These are phyloP conservation scores for Electrona antarctica DNA, from an alignment of 2,113 vertebrate genomes.

Conservation along the genomic window DNA sequence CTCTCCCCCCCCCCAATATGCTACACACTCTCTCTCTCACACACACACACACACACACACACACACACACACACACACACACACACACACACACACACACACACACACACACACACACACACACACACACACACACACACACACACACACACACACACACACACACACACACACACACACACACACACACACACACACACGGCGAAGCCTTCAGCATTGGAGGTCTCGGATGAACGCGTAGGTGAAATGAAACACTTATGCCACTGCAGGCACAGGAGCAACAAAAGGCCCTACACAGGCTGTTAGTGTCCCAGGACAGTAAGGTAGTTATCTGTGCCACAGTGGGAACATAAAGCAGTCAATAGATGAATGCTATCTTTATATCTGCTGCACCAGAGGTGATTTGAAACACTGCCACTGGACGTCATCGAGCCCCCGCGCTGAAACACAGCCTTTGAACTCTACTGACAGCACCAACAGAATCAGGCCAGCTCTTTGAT, in stretches of 20 bases:
- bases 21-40: not conserved
- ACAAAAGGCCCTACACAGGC: conserved; percentile 70
- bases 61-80: not conserved
- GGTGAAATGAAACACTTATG: conserved; percentile 70
- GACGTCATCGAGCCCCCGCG: conserved; percentile 60
- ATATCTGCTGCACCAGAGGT: conserved; percentile 74
- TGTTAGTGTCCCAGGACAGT: conserved; percentile 74
- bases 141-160: not conserved
- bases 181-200: not conserved
- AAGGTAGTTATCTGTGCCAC: conserved; percentile 72
- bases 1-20: not conserved
- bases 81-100: not conserved
- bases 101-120: not conserved
- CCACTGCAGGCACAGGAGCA: conserved; percentile 69
- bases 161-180: not conserved
- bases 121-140: not conserved
- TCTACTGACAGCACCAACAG: conserved; percentile 61
- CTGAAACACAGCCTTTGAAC: conserved; percentile 68
- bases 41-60: not conserved
- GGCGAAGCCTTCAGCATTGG: conserved; percentile 54
- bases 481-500: conserved; percentile 70
- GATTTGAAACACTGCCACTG: conserved; percentile 74
- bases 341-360: conserved; percentile 73
- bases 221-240: conserved; percentile 59
- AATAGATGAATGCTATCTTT: conserved; percentile 78